A percentile compares a stretch with the other conserved stretches of the same genome.
Evolutionary conservation across 1,140 invertebrate genomes (phyloP).

Genomic region (Ylistrum balloti): DNA sequence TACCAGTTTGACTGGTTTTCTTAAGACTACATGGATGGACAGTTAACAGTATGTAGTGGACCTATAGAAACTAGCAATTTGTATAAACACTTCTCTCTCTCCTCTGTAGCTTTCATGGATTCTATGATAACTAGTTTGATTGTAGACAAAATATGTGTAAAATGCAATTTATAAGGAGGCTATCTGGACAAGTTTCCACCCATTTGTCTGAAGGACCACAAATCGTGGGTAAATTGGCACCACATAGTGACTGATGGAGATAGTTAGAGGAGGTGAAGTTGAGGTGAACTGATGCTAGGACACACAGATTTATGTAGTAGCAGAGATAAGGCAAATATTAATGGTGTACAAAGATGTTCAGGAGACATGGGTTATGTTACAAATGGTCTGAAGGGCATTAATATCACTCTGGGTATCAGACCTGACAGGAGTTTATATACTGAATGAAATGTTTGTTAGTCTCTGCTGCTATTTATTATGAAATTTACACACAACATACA

Average conservation of each 20-base stretch:
- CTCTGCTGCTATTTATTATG: no score
- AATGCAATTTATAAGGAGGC: background rate
- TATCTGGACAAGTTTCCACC: background rate
- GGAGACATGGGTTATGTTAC: background rate
- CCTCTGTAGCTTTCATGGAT: background rate
- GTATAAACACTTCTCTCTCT: no score
- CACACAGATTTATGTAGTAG: constrained; percentile 12
- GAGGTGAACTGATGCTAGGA: background rate
- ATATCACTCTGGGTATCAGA: no score
- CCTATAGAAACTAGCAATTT: no score
- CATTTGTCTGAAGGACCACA: background rate
- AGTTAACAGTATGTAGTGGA: no score
- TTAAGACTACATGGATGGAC: no score
- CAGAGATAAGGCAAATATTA: constrained; percentile 1
- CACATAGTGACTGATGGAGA: background rate
- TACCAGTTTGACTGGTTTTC: no score
- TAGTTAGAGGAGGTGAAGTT: background rate
- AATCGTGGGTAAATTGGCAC: background rate
- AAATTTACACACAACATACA: no score
- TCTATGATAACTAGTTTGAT: background rate
- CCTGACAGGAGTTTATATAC: no score
- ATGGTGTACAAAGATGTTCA: background rate
- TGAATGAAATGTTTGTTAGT: no score
- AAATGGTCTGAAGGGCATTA: background rate
- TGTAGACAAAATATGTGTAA: background rate